Conservation (phyloP, 30 jellyfish, hydroid and myxozoan species). For the Cassiopea xamachana region DNA sequence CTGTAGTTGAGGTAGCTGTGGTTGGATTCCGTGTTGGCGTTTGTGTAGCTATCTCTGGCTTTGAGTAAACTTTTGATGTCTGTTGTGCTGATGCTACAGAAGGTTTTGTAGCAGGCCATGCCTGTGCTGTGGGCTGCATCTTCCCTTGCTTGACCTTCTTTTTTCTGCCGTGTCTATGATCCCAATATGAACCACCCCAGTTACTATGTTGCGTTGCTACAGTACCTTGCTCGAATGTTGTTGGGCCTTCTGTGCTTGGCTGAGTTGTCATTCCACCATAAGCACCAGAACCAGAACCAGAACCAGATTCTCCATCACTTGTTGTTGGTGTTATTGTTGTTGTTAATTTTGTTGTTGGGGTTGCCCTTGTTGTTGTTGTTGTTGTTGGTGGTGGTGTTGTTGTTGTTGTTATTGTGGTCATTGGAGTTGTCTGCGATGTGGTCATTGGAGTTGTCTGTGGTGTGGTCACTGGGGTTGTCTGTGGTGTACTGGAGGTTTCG, state of each 20-base stretch:
- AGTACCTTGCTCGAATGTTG: slow-evolving; percentile 43
- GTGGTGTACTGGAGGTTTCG: neutral
- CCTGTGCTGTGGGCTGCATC: slow-evolving; percentile 2
- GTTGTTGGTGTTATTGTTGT: neutral
- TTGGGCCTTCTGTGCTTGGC: slow-evolving; percentile 52
- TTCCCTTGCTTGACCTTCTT: slow-evolving; percentile 41
- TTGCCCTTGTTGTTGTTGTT: slow-evolving; percentile 2
- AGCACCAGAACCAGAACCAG: slow-evolving; percentile 40
- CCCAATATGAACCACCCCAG: neutral
- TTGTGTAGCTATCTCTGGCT: slow-evolving; percentile 14
- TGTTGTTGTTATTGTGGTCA: neutral
- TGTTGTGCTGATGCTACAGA: slow-evolving; percentile 30
- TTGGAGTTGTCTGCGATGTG: neutral
- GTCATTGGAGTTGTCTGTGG: slow-evolving; percentile 7
- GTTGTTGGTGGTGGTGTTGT: neutral
- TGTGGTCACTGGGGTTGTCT: slow-evolving; percentile 1
- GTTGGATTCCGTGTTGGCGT: slow-evolving; percentile 5
- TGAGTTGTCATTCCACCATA: neutral
- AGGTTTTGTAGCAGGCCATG: slow-evolving; percentile 34
- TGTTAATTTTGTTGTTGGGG: neutral
- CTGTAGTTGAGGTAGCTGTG: no score
- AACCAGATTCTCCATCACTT: neutral
- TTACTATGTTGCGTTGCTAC: slow-evolving; percentile 20
- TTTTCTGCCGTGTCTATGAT: neutral
- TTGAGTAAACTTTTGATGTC: slow-evolving; percentile 12